Percentiles rank a stretch among this genome's conserved stretches.
Conservation (phyloP, 2,113 vertebrate genomes). For the Pitta sordida region DNA sequence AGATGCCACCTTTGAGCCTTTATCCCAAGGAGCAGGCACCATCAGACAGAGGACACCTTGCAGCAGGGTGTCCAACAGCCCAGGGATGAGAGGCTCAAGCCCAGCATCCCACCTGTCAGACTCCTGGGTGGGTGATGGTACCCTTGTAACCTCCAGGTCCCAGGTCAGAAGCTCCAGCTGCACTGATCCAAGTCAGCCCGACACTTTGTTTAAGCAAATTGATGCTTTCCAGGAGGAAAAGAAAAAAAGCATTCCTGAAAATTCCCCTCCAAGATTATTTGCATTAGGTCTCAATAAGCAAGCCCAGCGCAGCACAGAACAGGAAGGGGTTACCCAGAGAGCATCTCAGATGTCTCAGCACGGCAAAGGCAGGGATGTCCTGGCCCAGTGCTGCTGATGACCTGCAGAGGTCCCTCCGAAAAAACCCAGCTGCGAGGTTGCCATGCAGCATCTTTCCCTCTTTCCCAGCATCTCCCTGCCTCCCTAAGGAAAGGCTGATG, state of each 20-base stretch:
- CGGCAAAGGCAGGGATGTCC: not conserved
- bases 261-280: not conserved
- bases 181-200: not conserved
- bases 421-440: not conserved
- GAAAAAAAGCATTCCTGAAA: not conserved
- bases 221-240: not conserved
- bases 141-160: not conserved
- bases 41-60: not conserved
- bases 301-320: not conserved
- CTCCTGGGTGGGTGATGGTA: not conserved
- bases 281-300: not conserved
- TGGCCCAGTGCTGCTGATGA: not conserved
- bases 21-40: not conserved
- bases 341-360: not conserved
- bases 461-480: not conserved
- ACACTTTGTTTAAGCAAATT: not conserved
- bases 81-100: not conserved
- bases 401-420: not conserved
- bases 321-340: not conserved
- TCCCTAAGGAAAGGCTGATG: not conserved
- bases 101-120: not conserved
- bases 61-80: not conserved
- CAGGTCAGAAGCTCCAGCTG: not conserved
- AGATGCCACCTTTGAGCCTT: not conserved
- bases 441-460: not conserved